phyloP scores from a whole-genome alignment of 2,888 invertebrate genomes.

The Eupeodes latifasciatus region DNA sequence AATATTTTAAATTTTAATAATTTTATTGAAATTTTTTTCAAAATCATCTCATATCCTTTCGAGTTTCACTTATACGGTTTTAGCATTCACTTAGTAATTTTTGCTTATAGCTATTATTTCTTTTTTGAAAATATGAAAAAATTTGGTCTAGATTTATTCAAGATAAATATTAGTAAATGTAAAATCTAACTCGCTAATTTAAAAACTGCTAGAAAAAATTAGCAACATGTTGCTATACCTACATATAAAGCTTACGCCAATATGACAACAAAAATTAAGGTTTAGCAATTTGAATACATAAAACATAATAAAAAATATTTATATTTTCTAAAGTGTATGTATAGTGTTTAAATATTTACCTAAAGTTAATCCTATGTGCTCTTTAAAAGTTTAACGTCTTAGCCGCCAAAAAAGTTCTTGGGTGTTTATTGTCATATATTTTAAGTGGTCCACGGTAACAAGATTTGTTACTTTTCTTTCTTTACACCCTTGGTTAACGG shows the following conservation, averaged over 20 bases:
- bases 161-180: conserved; percentile 18
- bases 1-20: too few relatives aligned
- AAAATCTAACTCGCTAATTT: conserved; percentile 39
- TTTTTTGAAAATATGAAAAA: neutral
- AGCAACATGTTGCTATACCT: conserved; percentile 47
- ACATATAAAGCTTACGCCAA: neutral
- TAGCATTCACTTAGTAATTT: neutral
- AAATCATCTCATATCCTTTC: neutral
- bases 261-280: conserved; percentile 1
- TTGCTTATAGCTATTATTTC: neutral
- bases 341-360: conserved; percentile 16
- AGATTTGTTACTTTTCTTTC: neutral
- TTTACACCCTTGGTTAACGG: neutral
- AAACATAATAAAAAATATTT: conserved; percentile 1
- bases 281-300: conserved; percentile 38
- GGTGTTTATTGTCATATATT: neutral
- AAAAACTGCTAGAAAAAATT: conserved; percentile 52
- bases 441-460: conserved; percentile 1
- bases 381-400: conserved; percentile 20
- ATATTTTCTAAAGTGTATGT: neutral
- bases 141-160: conserved; percentile 15
- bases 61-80: neutral
- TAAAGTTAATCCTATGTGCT: neutral
- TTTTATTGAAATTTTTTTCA: too few relatives aligned
- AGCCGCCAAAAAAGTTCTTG: neutral